Conservation (phyloP, 2,888 invertebrate genomes). For the Doris montereyensis region DNA sequence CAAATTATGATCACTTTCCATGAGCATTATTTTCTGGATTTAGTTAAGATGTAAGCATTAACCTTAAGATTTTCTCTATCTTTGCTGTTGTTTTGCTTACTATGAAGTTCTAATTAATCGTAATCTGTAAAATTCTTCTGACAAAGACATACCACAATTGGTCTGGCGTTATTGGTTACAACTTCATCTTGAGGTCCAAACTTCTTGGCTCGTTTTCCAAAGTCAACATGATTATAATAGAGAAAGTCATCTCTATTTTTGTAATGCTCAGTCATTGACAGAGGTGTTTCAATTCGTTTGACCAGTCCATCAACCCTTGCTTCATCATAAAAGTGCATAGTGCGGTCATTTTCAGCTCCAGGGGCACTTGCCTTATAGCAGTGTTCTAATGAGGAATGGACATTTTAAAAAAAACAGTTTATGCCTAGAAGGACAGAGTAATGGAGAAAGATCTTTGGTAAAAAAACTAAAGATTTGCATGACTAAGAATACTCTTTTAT, state of each 20-base stretch:
- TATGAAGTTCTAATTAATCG: not conserved
- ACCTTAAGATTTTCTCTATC: not conserved
- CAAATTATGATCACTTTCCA: too few relatives aligned
- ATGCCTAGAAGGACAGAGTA: too few relatives aligned
- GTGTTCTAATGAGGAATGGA: constrained; percentile 68
- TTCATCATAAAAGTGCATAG: constrained; percentile 77
- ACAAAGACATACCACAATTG: constrained; percentile 60
- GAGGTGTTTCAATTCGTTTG: constrained; percentile 69
- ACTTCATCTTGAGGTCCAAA: constrained; percentile 70
- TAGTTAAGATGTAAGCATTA: not conserved
- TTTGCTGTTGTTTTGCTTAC: too few relatives aligned
- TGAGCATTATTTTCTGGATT: too few relatives aligned
- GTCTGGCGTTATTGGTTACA: constrained; percentile 54
- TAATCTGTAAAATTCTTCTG: not conserved
- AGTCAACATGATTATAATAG: constrained; percentile 69
- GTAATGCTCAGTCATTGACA: constrained; percentile 71
- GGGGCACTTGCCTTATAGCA: constrained; percentile 67
- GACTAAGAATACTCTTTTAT: too few relatives aligned
- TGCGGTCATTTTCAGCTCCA: constrained; percentile 74
- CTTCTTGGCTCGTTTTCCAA: constrained; percentile 69
- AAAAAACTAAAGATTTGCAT: too few relatives aligned
- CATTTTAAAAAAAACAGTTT: too few relatives aligned
- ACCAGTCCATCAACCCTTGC: constrained; percentile 82
- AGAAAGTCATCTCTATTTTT: constrained; percentile 70
- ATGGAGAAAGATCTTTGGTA: too few relatives aligned